Evolutionary conservation across 2,797 vertebrate species (phyloP).

Genomic region (Benthosema pterotum): DNA sequence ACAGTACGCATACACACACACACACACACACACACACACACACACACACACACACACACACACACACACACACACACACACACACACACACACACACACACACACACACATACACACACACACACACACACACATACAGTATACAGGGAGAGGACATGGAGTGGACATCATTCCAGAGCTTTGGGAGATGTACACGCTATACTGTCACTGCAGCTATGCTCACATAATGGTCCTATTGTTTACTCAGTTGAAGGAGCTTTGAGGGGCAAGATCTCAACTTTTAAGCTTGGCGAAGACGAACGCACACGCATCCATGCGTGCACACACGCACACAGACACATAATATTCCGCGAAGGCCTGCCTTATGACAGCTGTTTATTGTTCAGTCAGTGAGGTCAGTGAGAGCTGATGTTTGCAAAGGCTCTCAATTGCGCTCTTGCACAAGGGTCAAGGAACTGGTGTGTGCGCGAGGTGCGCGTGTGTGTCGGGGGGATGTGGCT

Average conservation of each 20-base stretch:
- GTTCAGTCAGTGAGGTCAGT: constrained; percentile 63
- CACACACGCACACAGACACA: constrained; percentile 21
- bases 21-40: too few species aligned
- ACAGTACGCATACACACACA: too few species aligned
- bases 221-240: constrained; percentile 1
- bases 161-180: too few species aligned
- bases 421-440: constrained; percentile 51
- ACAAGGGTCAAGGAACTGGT: constrained; percentile 39
- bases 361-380: constrained; percentile 71
- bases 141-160: too few species aligned
- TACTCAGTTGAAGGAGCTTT: neutral
- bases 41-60: too few species aligned
- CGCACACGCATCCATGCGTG: constrained; percentile 3
- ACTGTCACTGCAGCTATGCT: neutral
- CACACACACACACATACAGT: too few species aligned
- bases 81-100: too few species aligned
- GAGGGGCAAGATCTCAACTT: constrained; percentile 1
- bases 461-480: neutral
- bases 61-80: too few species aligned
- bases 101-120: too few species aligned
- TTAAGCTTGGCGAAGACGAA: neutral
- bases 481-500: constrained; percentile 23
- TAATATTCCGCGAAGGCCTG: constrained; percentile 14
- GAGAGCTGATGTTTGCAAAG: constrained; percentile 60
- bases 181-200: too few species aligned